These are phyloP conservation scores for Pseudachorutes palmiensis DNA, from an alignment of 1,140 invertebrate species.

Conservation along the genomic window DNA sequence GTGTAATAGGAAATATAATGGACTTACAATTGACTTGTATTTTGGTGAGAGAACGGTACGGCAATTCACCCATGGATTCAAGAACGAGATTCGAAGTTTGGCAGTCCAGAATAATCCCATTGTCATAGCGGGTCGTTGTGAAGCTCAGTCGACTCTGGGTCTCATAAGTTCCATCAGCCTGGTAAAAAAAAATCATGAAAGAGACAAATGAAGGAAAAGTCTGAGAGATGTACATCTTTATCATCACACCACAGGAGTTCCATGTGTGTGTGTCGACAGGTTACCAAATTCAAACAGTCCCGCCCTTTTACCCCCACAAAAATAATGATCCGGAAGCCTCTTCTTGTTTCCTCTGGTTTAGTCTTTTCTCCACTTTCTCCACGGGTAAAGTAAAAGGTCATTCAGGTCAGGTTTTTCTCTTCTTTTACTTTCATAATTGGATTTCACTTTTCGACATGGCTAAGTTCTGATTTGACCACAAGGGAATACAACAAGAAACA, in stretches of 20 bases:
- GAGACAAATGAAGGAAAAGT: conserved; percentile 6
- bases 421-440: conserved; percentile 38
- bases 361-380: no score
- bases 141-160: conserved; percentile 68
- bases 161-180: conserved; percentile 66
- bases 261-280: neutral
- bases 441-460: conserved; percentile 26
- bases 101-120: conserved; percentile 67
- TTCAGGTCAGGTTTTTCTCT: conserved; percentile 37
- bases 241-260: neutral
- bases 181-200: conserved; percentile 37
- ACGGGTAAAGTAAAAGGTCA: conserved; percentile 23
- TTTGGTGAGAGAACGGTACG: conserved; percentile 57
- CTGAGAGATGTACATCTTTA: neutral
- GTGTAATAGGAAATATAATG: conserved; percentile 22
- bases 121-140: conserved; percentile 68
- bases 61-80: conserved; percentile 57
- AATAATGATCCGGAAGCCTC: no score
- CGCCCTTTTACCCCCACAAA: neutral
- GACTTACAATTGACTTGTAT: conserved; percentile 77
- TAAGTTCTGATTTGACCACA: conserved; percentile 33
- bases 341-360: no score
- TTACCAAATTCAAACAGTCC: neutral
- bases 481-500: conserved; percentile 28
- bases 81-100: conserved; percentile 72